These are phyloP conservation scores for Harmothoe impar DNA, from an alignment of 2,888 invertebrate species.

Conservation along the genomic window DNA sequence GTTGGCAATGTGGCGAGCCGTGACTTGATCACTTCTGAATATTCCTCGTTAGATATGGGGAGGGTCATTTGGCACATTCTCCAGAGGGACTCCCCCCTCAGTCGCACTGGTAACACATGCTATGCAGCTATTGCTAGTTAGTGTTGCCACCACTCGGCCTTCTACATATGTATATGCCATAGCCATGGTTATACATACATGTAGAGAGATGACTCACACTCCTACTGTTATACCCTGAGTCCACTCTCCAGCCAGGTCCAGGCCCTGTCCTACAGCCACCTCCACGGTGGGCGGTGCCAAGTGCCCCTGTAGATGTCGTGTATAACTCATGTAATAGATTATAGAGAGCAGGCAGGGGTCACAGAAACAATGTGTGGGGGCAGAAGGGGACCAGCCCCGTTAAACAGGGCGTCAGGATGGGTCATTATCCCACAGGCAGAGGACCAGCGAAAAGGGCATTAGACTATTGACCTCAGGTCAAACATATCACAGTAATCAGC, in stretches of 20 bases:
- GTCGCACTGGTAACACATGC: too few species aligned
- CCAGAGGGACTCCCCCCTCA: too few species aligned
- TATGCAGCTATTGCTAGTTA: too few species aligned
- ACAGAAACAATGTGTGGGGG: conserved; percentile 29
- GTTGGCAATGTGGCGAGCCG: too few species aligned
- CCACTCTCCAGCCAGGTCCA: not conserved
- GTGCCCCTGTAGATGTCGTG: not conserved
- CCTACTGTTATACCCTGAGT: too few species aligned
- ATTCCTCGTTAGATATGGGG: too few species aligned
- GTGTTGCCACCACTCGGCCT: too few species aligned
- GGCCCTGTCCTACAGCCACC: not conserved
- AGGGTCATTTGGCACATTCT: too few species aligned
- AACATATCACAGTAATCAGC: not conserved
- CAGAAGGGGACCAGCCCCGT: not conserved
- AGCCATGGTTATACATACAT: too few species aligned
- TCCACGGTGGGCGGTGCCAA: not conserved
- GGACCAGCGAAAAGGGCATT: conserved; percentile 3
- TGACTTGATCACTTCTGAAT: too few species aligned
- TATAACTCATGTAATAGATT: conserved; percentile 10
- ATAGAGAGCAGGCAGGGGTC: not conserved
- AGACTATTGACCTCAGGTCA: not conserved
- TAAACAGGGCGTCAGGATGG: not conserved
- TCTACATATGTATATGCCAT: too few species aligned
- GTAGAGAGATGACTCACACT: too few species aligned
- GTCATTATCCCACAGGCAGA: not conserved